Conservation (phyloP, 2,113 vertebrate species). For the Zeus faber region DNA sequence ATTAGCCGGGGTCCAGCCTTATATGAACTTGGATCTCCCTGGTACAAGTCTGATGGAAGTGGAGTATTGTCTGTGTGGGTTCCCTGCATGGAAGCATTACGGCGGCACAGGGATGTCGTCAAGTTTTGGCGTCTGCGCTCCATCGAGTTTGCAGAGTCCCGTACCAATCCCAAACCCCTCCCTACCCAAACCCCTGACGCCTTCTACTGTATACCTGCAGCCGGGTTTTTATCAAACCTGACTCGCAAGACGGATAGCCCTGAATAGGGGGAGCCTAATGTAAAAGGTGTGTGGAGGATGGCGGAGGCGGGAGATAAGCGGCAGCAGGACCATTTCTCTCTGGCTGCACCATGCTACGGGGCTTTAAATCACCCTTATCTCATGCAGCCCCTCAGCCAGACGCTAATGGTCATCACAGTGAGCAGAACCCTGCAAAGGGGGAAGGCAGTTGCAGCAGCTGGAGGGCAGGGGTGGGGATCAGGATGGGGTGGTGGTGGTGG, state of each 20-base stretch:
- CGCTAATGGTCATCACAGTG: slow-evolving; percentile 76
- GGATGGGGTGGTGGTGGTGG: neutral
- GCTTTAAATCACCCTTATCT: slow-evolving; percentile 81
- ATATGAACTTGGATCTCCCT: neutral
- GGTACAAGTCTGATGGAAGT: too few species aligned
- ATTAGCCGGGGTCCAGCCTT: slow-evolving; percentile 63
- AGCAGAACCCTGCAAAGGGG: slow-evolving; percentile 49
- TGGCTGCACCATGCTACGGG: slow-evolving; percentile 55
- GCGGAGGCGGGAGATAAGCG: slow-evolving; percentile 68
- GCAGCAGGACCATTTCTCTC: slow-evolving; percentile 63
- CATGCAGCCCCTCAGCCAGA: slow-evolving; percentile 70
- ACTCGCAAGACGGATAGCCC: slow-evolving; percentile 74
- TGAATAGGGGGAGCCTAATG: slow-evolving; percentile 67
- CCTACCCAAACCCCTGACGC: too few species aligned
- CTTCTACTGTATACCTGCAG: too few species aligned
- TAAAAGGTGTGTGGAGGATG: slow-evolving; percentile 76
- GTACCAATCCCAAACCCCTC: too few species aligned
- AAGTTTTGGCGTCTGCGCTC: too few species aligned
- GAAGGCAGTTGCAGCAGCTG: slow-evolving; percentile 30
- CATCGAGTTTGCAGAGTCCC: too few species aligned
- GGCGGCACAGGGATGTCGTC: too few species aligned
- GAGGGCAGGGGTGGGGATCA: neutral
- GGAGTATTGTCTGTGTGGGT: too few species aligned
- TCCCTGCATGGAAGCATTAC: too few species aligned
- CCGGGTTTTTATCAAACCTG: slow-evolving; percentile 71